phyloP scores from a whole-genome alignment of 2,113 vertebrate species.

The Furnarius figulus region DNA sequence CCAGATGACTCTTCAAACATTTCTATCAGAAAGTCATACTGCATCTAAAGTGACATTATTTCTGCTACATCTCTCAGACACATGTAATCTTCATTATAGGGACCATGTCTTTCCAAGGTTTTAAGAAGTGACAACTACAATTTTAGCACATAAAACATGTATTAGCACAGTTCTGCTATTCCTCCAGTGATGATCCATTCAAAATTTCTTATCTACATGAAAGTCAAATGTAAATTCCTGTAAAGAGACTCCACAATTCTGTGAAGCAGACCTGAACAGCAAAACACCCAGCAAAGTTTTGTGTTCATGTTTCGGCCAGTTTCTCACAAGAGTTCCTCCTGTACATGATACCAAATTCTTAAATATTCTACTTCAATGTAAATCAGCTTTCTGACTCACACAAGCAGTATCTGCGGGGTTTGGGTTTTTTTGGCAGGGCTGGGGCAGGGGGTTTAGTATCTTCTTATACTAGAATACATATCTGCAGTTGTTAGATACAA shows the following conservation, averaged over 20 bases:
- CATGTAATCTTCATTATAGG: neutral
- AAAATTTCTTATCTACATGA: neutral
- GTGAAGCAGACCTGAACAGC: neutral
- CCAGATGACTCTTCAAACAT: neutral
- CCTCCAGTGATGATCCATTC: neutral
- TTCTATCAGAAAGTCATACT: neutral
- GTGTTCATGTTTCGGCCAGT: neutral
- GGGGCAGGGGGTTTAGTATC: rapidly evolving
- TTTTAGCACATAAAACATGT: neutral
- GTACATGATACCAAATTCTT: neutral
- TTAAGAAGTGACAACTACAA: neutral
- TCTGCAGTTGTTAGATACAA: neutral
- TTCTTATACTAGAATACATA: neutral
- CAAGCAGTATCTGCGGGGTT: neutral
- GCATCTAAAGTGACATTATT: neutral
- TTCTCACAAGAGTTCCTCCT: neutral
- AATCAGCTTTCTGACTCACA: neutral
- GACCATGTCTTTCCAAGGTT: neutral
- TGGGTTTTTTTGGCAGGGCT: neutral
- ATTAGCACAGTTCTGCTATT: neutral
- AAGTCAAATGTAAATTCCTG: neutral
- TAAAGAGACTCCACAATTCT: neutral
- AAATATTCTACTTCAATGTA: neutral
- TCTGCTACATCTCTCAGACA: neutral
- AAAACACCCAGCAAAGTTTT: neutral